A percentile compares a stretch with the other conserved stretches of the same genome.
These are phyloP conservation scores for Melangyna quadrimaculata DNA, from an alignment of 2,888 invertebrate species.

Conservation along the genomic window DNA sequence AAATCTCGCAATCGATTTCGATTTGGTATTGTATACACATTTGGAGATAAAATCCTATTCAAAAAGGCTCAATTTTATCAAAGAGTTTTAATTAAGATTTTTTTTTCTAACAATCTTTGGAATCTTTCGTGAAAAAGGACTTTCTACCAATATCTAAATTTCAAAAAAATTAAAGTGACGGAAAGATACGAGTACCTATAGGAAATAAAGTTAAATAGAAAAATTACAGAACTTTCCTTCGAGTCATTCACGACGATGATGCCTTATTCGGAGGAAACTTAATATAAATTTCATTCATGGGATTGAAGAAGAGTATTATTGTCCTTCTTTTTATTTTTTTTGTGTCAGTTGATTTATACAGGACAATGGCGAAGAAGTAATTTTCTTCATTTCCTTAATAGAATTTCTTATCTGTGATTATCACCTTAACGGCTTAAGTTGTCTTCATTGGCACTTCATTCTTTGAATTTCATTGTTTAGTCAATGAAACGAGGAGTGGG, in stretches of 20 bases:
- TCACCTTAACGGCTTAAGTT: conserved; percentile 71
- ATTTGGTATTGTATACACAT: conserved; percentile 21
- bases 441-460: conserved; percentile 69
- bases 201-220: not conserved
- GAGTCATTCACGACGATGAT: not conserved
- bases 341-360: conserved; percentile 20
- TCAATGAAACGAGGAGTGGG: no score
- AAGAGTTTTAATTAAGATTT: conserved; percentile 59
- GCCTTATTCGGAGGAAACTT: conserved; percentile 5
- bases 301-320: conserved; percentile 5
- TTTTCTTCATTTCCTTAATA: conserved; percentile 81
- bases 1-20: conserved; percentile 67
- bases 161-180: not conserved
- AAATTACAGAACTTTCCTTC: not conserved
- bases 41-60: conserved; percentile 14
- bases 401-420: conserved; percentile 77
- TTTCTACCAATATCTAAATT: not conserved
- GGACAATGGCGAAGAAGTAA: conserved; percentile 73
- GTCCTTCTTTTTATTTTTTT: conserved; percentile 8
- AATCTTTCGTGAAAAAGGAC: not conserved
- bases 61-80: conserved; percentile 4
- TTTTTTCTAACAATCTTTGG: conserved; percentile 26
- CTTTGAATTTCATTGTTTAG: conserved; percentile 66
- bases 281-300: not conserved
- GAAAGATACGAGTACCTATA: not conserved